Base-by-base conservation (phyloP, 2,888 invertebrate species). In the Choreutis nemorana region DNA sequence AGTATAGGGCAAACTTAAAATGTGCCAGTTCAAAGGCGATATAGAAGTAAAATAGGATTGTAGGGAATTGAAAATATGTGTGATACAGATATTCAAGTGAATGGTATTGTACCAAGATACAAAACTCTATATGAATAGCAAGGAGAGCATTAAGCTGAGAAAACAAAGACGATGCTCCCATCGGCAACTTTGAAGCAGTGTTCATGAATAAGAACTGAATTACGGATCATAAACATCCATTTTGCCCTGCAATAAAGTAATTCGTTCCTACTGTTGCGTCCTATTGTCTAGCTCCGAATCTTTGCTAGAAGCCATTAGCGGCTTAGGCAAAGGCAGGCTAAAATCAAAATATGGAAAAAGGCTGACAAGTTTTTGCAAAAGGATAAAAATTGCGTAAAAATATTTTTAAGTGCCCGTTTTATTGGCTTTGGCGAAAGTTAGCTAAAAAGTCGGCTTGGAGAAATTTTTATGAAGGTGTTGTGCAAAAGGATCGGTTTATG, bases 281-380 rank as follows among this genome's bases (percentile, higher is more conserved):
- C 50, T 37, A 63, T 70, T 68, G 67, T 71, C 59, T 63, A 72
- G 67, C 67, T 65, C 70, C 66, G 65, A 73, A 65, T 66, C 65
- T 51, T 59, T 55, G 44, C 56, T 52, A 35, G 42, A 35, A 42
- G 26, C 53, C 48, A 71, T 73, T 72, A 70, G 70, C 75, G 77
- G 73, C 67, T n/a, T n/a, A n/a, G n/a, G n/a, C n/a, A n/a, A n/a
- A n/a, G n/a, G n/a, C n/a, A n/a, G n/a, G n/a, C n/a, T n/a, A n/a
- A n/a, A n/a, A n/a, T n/a, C n/a, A n/a, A n/a, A n/a, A n/a, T n/a
- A n/a, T n/a, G n/a, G n/a, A n/a, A n/a, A n/a, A n/a, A n/a, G n/a
- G n/a, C n/a, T n/a, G n/a, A n/a, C 18, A 26, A 36, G 41, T 41
- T 57, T 58, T 62, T 54, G 56, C 63, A 48, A 52, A 48, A 50